Evolutionary conservation across 2,113 vertebrate species (phyloP), one percentile per base, ranked within the genome.

Genomic region (Lipotes vexillifer): DNA sequence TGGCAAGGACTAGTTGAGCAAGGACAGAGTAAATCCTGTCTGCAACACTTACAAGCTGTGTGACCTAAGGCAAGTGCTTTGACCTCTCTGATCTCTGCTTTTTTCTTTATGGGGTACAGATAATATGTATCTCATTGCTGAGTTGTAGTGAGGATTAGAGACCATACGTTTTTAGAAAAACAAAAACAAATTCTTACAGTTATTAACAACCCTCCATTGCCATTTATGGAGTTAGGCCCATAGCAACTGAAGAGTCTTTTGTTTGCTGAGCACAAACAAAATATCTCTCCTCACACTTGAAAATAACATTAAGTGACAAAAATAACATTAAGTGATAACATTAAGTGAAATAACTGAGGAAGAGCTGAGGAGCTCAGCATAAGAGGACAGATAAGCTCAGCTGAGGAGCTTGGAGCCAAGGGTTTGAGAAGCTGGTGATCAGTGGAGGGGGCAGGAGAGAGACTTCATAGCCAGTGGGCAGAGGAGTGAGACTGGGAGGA

Each of bases 241-340:
- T 33, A 55, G 84, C 46, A 88, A 94, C 38, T 13, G n/a, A 87
- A 84, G 36, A 87, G 29, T 80, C 59, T 84, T 87, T 92, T 63
- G 44, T 84, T 93, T 71, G 33, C 59, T 25, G 33, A 88, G 49
- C 23, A 95, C 93, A 84, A 94, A 63, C 69, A 92, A 52, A 83
- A 93, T 82, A 80, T 88, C 52, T 68, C 1, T n/a, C 49, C 71
- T 93, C 77, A 71, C 29, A 14, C 68, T 59, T 82, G 72, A 83
- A 89, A 65, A 74, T 7, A 91, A 86, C 46, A 77, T 55, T 31
- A 66, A 59, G 27, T 13, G n/a, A 52, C 52, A 52, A 17, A 52
- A 52, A 52, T 18, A 52, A 5, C 52, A 17, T 52, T 6, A 52
- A 52, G 5, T 52, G 52, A 52, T 52, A 52, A 52, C 15, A 52